Conservation (phyloP, 2,797 vertebrate species). For the Centropyge bicolor region DNA sequence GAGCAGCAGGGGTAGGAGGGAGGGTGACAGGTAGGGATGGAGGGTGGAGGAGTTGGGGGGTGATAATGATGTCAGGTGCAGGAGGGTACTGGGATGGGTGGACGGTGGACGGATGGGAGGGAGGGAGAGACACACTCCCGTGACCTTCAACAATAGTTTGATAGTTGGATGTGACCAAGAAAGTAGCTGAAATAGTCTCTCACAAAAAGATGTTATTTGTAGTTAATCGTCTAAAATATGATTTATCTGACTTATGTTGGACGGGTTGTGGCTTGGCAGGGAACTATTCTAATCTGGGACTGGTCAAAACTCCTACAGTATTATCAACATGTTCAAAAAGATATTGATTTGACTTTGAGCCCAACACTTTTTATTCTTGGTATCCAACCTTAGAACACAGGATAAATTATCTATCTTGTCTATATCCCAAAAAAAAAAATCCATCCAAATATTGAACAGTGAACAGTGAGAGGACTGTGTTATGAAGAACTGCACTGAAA, state of each 20-base stretch:
- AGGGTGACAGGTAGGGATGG: conserved; percentile 63
- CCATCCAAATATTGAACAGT: background rate
- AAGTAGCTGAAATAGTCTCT: background rate
- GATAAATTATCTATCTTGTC: too few relatives aligned
- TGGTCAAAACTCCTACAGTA: background rate
- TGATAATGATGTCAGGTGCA: conserved; percentile 74
- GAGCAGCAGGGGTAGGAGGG: conserved; percentile 59
- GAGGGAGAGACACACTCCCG: conserved; percentile 32
- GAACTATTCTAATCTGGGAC: background rate
- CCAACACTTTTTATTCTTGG: background rate
- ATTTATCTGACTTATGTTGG: background rate
- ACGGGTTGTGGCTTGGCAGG: background rate
- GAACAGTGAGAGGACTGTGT: background rate
- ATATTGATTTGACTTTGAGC: background rate
- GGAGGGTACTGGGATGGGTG: conserved; percentile 38
- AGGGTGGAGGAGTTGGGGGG: conserved; percentile 55
- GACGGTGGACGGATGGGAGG: conserved; percentile 32
- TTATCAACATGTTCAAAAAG: background rate
- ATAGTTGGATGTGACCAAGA: background rate
- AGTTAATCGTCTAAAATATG: background rate
- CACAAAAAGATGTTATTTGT: background rate
- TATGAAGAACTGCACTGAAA: background rate
- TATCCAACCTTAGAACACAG: background rate
- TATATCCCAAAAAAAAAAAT: too few relatives aligned
- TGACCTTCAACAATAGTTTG: conserved; percentile 67